Conservation (phyloP, 2,113 vertebrate species). For the Cheirogaleus medius region DNA sequence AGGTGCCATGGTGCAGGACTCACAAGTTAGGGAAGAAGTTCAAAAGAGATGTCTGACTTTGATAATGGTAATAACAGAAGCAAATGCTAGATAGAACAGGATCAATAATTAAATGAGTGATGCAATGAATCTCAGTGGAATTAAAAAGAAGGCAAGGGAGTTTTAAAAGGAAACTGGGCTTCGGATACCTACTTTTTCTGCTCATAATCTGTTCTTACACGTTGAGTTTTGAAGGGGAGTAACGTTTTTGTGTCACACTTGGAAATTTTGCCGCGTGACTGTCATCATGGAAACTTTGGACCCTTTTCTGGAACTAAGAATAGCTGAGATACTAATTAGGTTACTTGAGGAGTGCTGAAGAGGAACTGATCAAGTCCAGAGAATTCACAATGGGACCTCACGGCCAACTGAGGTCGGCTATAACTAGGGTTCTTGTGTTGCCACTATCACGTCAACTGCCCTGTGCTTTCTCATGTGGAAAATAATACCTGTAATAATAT, state of each 20-base stretch:
- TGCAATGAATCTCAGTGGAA: background rate
- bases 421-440: background rate
- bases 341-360: background rate
- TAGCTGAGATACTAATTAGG: conserved; percentile 58
- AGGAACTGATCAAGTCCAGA: conserved; percentile 3
- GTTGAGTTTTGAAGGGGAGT: background rate
- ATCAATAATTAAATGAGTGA: background rate
- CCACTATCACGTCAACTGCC: background rate
- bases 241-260: background rate
- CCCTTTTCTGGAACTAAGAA: conserved; percentile 55
- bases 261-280: background rate
- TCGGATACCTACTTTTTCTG: background rate
- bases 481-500: background rate
- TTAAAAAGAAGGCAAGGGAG: background rate
- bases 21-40: background rate
- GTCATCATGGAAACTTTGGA: conserved; percentile 4
- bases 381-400: background rate
- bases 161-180: background rate
- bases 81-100: background rate
- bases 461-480: conserved; percentile 5
- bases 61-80: background rate
- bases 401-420: background rate
- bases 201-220: background rate
- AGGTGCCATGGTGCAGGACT: background rate
- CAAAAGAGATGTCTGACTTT: background rate